phyloP scores from a whole-genome alignment of 2,888 invertebrate genomes.

The Hirtodrosophila histrioides region DNA sequence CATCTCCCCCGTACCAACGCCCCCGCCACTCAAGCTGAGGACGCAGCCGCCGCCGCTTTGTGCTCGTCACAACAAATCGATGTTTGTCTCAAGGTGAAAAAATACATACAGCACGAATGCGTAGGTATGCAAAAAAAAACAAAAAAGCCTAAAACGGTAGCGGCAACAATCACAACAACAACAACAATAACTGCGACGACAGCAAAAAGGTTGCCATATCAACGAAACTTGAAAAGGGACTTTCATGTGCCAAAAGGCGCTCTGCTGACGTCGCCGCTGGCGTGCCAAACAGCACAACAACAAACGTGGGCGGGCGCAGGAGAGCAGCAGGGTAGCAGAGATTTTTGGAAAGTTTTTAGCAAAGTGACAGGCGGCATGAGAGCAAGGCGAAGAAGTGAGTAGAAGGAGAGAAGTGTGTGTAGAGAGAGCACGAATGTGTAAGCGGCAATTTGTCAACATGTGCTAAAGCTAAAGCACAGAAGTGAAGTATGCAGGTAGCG shows the following conservation, averaged over 20 bases:
- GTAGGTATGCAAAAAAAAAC: constrained; percentile 42
- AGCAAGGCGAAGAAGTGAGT: not conserved
- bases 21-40: constrained; percentile 26
- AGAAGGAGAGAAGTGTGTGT: not conserved
- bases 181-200: constrained; percentile 31
- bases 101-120: constrained; percentile 42
- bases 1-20: not conserved
- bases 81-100: constrained; percentile 75
- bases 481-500: not conserved
- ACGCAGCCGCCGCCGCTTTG: constrained; percentile 33
- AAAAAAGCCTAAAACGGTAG: constrained; percentile 36
- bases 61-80: constrained; percentile 73
- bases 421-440: not conserved
- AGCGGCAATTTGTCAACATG: constrained; percentile 68
- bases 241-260: constrained; percentile 62
- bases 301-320: not conserved
- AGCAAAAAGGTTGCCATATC: constrained; percentile 57
- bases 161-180: constrained; percentile 33
- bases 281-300: constrained; percentile 15
- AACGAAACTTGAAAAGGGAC: constrained; percentile 62
- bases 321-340: not conserved
- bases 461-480: constrained; percentile 48
- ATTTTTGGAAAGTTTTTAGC: constrained; percentile 57
- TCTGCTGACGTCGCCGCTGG: constrained; percentile 44
- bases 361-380: constrained; percentile 20